Base-by-base conservation (phyloP, 1,140 invertebrate genomes). In the Dendroctonus ponderosae region DNA sequence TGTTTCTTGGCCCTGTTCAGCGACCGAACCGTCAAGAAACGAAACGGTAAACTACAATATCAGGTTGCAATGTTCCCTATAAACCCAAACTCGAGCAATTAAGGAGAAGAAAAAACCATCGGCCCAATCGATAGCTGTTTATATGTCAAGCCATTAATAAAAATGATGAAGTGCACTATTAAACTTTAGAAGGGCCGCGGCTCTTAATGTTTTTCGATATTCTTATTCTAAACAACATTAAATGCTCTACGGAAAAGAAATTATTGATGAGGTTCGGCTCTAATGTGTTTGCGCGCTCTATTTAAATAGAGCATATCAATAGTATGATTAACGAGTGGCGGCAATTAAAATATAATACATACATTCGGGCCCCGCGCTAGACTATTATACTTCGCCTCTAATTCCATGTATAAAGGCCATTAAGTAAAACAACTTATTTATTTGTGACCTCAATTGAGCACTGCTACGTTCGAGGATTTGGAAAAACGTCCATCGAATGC, bases 221-320 rank as follows among this genome's bases (percentile, higher is more conserved):
- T 62, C 51, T 62, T 62, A 62, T 62, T 51, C 15, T 62, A 49
- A 62, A 62, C 59, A 42, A 62, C 59, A 62, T 51, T 62, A 62
- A 62, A 51, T 14, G 7, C 38, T 42, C 26, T 26, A 26, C 58
- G 11, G 49, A 60, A 60, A 62, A 62, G 60, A 52, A 62, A 62
- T 62, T 41, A 62, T 63, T 63, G 61, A 63, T 53, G 61, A 52
- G 38, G 59, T 8, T 12, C 38, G 59, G 11, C 61, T 46, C 61
- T 63, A 63, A 63, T 63, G 61, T 62, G 60, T 62, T 62, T 62
- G 60, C 49, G 14, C 49, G 15, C 61, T 54, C 50, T 63, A 63
- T 63, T 63, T 54, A 62, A 15, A 62, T 52, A 62, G 60, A 62
- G 60, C 60, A 62, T 62, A 62, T 62, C 60, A 62, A 62, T 62